Evolutionary conservation across 1,140 invertebrate genomes (phyloP).

Genomic region (Idris sp.): DNA sequence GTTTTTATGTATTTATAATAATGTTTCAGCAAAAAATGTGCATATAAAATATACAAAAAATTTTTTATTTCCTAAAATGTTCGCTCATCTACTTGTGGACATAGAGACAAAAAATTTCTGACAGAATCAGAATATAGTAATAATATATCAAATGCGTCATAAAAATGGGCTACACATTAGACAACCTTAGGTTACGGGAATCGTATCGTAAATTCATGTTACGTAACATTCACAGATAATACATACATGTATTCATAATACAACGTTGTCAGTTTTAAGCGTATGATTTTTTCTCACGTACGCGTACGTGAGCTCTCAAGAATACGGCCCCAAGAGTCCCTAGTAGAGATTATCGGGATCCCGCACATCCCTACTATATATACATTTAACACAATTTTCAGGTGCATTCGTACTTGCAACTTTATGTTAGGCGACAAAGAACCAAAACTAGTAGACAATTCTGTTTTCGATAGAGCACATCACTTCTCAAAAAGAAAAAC

Average conservation of each 20-base stretch:
- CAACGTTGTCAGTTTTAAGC: conserved; percentile 51
- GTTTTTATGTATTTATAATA: no score
- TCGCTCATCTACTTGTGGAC: conserved; percentile 28
- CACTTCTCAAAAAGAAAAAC: conserved; percentile 20
- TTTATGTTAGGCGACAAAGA: conserved; percentile 43
- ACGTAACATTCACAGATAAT: conserved; percentile 58
- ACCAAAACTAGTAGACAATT: conserved; percentile 31
- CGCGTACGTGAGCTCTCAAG: conserved; percentile 58
- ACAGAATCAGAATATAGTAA: conserved; percentile 46
- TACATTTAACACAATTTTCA: conserved; percentile 60
- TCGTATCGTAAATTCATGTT: conserved; percentile 58
- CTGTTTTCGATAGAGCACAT: conserved; percentile 18
- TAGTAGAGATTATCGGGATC: conserved; percentile 51
- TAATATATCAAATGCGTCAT: conserved; percentile 45
- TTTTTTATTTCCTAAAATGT: no score
- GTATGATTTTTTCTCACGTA: conserved; percentile 60
- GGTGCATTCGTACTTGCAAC: conserved; percentile 52
- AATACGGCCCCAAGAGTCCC: conserved; percentile 54
- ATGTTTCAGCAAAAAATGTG: no score
- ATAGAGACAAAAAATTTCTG: no score
- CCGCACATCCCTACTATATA: conserved; percentile 50
- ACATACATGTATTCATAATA: conserved; percentile 58
- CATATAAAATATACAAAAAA: no score
- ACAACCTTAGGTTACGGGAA: conserved; percentile 26
- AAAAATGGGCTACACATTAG: conserved; percentile 37